These are phyloP conservation scores for Mongoloraphidia duomilia DNA, from an alignment of 2,888 invertebrate species.

Conservation along the genomic window DNA sequence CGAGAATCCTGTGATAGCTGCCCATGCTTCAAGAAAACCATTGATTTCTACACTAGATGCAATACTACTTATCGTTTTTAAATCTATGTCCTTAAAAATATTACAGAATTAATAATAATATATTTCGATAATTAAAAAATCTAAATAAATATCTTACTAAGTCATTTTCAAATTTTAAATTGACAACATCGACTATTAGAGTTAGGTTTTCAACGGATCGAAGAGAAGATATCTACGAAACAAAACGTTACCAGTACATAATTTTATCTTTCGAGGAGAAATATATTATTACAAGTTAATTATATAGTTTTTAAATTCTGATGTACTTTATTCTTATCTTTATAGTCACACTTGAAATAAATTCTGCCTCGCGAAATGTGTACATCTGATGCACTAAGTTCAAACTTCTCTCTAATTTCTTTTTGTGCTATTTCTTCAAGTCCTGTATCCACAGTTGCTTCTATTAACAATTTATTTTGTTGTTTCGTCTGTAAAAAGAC, in stretches of 20 bases:
- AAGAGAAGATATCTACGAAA: no score
- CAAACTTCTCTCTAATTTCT: neutral
- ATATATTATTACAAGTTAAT: neutral
- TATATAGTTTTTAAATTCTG: neutral
- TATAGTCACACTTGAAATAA: neutral
- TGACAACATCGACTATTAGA: neutral
- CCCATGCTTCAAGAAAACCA: neutral
- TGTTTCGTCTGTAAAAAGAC: neutral
- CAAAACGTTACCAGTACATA: no score
- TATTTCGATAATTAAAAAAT: no score
- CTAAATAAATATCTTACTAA: neutral
- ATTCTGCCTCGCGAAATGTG: neutral
- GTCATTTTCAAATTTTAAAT: neutral
- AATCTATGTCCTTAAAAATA: neutral
- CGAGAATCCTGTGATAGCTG: neutral
- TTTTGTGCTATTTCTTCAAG: neutral
- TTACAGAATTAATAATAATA: neutral
- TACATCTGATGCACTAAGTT: no score
- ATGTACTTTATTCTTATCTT: neutral
- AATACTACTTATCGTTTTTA: neutral
- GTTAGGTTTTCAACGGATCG: neutral
- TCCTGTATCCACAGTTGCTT: slow-evolving; percentile 3
- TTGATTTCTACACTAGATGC: neutral
- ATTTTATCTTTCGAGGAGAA: no score
- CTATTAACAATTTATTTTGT: neutral